These are phyloP conservation scores for Phaenicophaeus curvirostris DNA, from an alignment of 2,797 vertebrate genomes.

Conservation along the genomic window DNA sequence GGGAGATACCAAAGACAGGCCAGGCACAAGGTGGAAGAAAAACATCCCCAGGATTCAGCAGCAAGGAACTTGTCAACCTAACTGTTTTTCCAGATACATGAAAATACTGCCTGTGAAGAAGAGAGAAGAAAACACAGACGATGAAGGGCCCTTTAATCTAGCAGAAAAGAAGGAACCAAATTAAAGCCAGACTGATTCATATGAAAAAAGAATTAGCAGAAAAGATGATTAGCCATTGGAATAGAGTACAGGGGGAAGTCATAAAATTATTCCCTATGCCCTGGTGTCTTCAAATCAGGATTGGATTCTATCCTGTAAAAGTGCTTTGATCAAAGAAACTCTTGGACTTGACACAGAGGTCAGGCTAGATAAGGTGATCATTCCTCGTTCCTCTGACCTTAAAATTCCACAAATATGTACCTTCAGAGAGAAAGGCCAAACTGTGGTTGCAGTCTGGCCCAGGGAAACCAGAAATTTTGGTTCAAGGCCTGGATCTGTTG, in stretches of 20 bases:
- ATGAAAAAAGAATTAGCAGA: conserved; percentile 15
- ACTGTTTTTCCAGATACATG: not conserved
- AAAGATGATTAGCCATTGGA: conserved; percentile 13
- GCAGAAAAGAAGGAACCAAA: not conserved
- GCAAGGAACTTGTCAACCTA: not conserved
- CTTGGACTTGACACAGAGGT: not conserved
- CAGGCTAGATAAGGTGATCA: conserved; percentile 3
- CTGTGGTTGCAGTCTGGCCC: conserved; percentile 18
- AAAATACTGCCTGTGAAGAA: not conserved
- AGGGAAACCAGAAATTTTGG: not conserved
- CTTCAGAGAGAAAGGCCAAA: conserved; percentile 3
- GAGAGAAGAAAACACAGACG: conserved; percentile 3
- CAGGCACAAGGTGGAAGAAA: not conserved
- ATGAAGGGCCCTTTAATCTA: not conserved
- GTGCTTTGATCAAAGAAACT: conserved; percentile 2
- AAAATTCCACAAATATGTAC: not conserved
- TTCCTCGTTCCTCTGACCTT: conserved; percentile 12
- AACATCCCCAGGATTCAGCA: not conserved
- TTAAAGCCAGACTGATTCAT: conserved; percentile 1
- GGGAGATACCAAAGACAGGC: not conserved
- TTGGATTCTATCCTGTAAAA: not conserved
- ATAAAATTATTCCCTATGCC: not conserved
- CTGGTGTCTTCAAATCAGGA: not conserved
- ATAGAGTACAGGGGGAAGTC: not conserved
- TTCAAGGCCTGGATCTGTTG: not conserved